phyloP scores from a whole-genome alignment of 2,113 vertebrate species.

The Macrotus californicus region DNA sequence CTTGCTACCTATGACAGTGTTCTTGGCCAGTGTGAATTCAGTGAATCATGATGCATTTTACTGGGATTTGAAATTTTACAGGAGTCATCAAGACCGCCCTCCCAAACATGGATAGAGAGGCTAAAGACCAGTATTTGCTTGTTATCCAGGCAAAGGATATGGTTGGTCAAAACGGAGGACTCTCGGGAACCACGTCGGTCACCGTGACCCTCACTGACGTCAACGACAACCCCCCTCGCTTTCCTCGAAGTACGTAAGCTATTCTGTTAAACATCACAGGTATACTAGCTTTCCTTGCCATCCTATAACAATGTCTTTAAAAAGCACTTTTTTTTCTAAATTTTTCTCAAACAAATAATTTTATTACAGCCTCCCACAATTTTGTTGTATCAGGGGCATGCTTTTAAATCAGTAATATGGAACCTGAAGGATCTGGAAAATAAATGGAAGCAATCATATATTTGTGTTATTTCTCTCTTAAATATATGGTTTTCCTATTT shows the following conservation, averaged over 20 bases:
- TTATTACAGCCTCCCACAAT: not conserved
- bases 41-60: slow-evolving; percentile 41
- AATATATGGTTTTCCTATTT: not conserved
- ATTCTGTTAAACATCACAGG: not conserved
- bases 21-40: not conserved
- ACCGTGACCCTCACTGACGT: slow-evolving; percentile 95
- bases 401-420: not conserved
- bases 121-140: slow-evolving; percentile 94
- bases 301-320: not conserved
- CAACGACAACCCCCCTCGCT: slow-evolving; percentile 95
- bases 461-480: not conserved
- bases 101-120: slow-evolving; percentile 97
- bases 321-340: not conserved
- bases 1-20: not conserved
- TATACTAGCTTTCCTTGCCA: not conserved
- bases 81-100: slow-evolving; percentile 96
- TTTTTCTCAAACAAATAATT: not conserved
- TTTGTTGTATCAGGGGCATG: not conserved
- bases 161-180: slow-evolving; percentile 96
- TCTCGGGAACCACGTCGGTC: slow-evolving; percentile 95
- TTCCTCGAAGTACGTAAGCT: slow-evolving; percentile 93
- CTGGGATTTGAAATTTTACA: slow-evolving; percentile 76
- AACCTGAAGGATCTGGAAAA: not conserved
- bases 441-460: not conserved
- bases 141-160: slow-evolving; percentile 99